Percentiles rank a stretch among this genome's conserved stretches.
Conservation (phyloP, 2,113 vertebrate species). For the Pungitius pungitius region DNA sequence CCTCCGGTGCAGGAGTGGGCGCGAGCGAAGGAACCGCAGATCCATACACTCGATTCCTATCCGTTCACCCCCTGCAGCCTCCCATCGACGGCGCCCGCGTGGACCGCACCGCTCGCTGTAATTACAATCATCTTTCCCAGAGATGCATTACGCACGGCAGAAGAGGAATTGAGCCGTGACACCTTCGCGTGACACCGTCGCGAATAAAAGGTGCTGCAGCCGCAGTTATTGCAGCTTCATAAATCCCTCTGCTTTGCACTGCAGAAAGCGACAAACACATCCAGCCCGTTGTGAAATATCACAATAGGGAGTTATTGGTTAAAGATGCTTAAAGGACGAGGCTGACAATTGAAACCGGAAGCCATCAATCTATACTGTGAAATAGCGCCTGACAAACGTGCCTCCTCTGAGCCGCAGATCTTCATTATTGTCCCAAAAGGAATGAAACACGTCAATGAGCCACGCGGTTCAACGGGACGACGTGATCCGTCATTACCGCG, state of each 20-base stretch:
- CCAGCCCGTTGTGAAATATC: neutral
- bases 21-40: slow-evolving; percentile 63
- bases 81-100: slow-evolving; percentile 62
- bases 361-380: neutral
- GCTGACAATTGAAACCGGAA: neutral
- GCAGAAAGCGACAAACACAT: neutral
- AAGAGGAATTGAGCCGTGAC: slow-evolving; percentile 42
- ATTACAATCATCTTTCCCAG: slow-evolving; percentile 66
- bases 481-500: neutral
- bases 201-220: slow-evolving; percentile 56
- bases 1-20: slow-evolving; percentile 41
- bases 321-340: neutral
- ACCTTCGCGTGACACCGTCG: slow-evolving; percentile 34
- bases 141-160: slow-evolving; percentile 58
- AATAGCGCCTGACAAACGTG: neutral
- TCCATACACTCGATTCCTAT: slow-evolving; percentile 80
- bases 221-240: neutral
- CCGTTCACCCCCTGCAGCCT: slow-evolving; percentile 63
- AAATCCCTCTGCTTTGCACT: slow-evolving; percentile 19
- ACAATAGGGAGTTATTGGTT: neutral
- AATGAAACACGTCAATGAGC: neutral
- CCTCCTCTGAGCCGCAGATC: neutral
- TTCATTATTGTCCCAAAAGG: neutral
- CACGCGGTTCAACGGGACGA: neutral
- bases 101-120: slow-evolving; percentile 49